phyloP scores from a whole-genome alignment of 2,113 vertebrate genomes.

The Morone chrysops region DNA sequence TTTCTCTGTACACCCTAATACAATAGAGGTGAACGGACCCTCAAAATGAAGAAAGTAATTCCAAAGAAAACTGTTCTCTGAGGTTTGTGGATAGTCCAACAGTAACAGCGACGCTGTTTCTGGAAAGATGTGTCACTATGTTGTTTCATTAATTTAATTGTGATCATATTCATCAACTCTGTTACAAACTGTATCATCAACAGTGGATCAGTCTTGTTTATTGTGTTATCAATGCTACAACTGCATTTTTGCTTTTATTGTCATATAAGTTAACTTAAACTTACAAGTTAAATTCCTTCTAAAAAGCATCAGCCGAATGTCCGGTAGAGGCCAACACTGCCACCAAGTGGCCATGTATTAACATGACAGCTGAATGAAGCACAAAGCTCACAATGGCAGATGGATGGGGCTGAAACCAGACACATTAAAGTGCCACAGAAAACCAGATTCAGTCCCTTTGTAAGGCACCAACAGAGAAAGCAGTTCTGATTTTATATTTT shows the following conservation, averaged over 20 bases:
- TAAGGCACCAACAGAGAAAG: background rate
- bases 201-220: background rate
- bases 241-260: background rate
- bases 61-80: background rate
- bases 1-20: background rate
- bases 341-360: constrained; percentile 23
- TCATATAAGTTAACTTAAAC: background rate
- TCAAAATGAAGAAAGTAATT: background rate
- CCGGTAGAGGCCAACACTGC: constrained; percentile 19
- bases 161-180: background rate
- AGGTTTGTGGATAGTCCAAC: background rate
- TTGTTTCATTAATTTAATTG: background rate
- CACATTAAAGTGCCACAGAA: background rate
- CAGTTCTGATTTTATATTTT: background rate
- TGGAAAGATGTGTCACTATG: background rate
- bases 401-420: background rate
- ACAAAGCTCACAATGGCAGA: background rate
- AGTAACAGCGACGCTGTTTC: background rate
- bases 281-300: background rate
- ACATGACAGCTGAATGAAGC: constrained; percentile 33
- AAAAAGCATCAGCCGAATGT: background rate
- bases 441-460: background rate
- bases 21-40: background rate
- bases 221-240: background rate
- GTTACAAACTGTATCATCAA: background rate